Evolutionary conservation across 2,888 invertebrate species (phyloP), one percentile per base, ranked within the genome.

Genomic region (Agriopis leucophaearia): DNA sequence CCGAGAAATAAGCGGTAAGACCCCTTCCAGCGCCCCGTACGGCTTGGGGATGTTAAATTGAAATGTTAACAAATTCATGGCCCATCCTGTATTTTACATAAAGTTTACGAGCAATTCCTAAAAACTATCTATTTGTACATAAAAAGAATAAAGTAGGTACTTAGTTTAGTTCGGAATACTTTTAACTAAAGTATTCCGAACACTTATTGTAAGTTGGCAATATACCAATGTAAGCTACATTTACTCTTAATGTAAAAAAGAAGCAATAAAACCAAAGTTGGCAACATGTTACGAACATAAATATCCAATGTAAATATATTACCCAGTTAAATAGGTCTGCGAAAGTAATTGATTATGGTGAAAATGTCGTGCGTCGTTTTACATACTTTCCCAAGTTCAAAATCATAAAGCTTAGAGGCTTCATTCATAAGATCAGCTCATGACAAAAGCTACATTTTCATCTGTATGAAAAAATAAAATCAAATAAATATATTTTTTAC

Each of bases 191-290:
- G 56, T 69, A 64, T 52, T 57, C 51, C 55, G 52, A 63, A 55
- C 58, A 59, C 48, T 65, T 69, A 66, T 66, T 66, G 56, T 69
- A 54, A 60, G 48, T 62, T 58, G 47, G 60, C 66, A 63, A 71
- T 71, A 44, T 67, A 69, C 66, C 64, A 66, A 70, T 63, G 58
- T 50, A 57, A 52, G 61, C 56, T 63, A 67, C 60, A 67, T 64
- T 70, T 65, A 58, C 57, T 65, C 18, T 65, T 64, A 55, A 67
- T 69, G 66, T 38, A 65, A 66, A 54, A 62, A 64, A 51, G 52
- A 51, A 58, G 63, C n/a, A 51, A 67, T 65, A 65, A 66, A 64
- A 55, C 36, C 48, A 50, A 63, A 71, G 70, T 67, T 67, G 67
- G 64, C 66, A 69, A 56, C 55, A 55, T 72, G 64, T 55, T 48